Percentiles rank a stretch among this genome's conserved stretches.
Evolutionary conservation across 2,797 vertebrate genomes (phyloP).

Genomic region (Silurus lanzhouensis): DNA sequence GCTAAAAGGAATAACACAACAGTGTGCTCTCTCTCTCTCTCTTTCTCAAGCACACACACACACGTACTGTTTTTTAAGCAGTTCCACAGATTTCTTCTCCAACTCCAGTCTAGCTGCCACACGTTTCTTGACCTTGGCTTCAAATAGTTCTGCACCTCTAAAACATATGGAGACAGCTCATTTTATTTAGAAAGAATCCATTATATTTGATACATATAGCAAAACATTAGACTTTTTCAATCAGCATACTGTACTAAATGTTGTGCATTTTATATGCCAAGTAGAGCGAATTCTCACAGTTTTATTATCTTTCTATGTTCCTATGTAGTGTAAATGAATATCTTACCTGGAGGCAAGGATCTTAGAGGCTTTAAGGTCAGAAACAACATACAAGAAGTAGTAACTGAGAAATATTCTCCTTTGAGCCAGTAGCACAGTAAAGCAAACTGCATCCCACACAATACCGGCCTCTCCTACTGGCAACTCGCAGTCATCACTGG

Average conservation of each 20-base stretch:
- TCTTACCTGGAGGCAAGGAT: slow-evolving; percentile 75
- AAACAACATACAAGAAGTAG: slow-evolving; percentile 79
- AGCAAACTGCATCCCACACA: slow-evolving; percentile 78
- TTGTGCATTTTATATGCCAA: background rate
- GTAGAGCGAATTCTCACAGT: too few species aligned
- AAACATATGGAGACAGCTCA: slow-evolving; percentile 26
- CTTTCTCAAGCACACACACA: background rate
- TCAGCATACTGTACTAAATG: background rate
- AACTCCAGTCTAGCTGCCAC: slow-evolving; percentile 70
- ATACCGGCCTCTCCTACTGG: slow-evolving; percentile 77
- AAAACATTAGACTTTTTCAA: background rate
- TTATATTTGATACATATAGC: background rate
- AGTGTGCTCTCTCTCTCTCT: background rate
- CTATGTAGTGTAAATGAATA: background rate
- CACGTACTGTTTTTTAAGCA: slow-evolving; percentile 75
- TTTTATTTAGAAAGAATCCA: background rate
- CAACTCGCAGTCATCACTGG: slow-evolving; percentile 72
- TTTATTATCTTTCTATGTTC: background rate
- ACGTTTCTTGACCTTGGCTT: slow-evolving; percentile 76
- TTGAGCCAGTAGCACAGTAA: slow-evolving; percentile 77
- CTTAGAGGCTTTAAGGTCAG: slow-evolving; percentile 77
- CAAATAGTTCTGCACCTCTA: slow-evolving; percentile 78
- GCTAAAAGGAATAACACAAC: background rate
- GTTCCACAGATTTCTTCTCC: slow-evolving; percentile 74
- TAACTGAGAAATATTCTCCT: slow-evolving; percentile 79